These are phyloP conservation scores for Chaetophractus vellerosus DNA, from an alignment of 2,797 vertebrate species.

Conservation along the genomic window DNA sequence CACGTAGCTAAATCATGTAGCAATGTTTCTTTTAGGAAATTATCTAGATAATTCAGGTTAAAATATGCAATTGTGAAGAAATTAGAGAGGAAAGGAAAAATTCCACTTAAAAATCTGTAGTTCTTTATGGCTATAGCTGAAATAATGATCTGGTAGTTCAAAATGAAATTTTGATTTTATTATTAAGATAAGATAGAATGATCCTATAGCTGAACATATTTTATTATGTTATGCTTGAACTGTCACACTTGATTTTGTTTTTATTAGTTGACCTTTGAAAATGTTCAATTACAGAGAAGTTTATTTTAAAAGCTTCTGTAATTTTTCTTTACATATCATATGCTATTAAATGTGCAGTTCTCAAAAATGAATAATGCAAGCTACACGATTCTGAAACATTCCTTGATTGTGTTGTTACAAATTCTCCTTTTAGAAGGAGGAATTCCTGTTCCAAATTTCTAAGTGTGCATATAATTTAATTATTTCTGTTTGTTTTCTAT, in stretches of 20 bases:
- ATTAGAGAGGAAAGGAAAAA: neutral
- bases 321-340: neutral
- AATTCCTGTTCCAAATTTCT: neutral
- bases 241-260: neutral
- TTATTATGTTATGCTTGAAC: neutral
- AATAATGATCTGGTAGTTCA: neutral
- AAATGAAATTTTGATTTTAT: neutral
- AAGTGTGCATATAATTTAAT: neutral
- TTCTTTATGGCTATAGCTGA: neutral
- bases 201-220: neutral
- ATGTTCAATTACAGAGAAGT: neutral
- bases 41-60: neutral
- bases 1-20: neutral
- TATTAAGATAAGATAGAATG: neutral
- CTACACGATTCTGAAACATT: neutral
- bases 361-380: neutral
- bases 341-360: neutral
- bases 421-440: neutral
- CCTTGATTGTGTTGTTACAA: rapidly evolving
- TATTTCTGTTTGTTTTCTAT: neutral
- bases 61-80: neutral
- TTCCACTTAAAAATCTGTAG: neutral
- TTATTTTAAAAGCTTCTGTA: neutral
- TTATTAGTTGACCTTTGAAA: slow-evolving; percentile 24
- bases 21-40: neutral